Conservation (phyloP, 2,888 invertebrate species). For the Biston betularia region DNA sequence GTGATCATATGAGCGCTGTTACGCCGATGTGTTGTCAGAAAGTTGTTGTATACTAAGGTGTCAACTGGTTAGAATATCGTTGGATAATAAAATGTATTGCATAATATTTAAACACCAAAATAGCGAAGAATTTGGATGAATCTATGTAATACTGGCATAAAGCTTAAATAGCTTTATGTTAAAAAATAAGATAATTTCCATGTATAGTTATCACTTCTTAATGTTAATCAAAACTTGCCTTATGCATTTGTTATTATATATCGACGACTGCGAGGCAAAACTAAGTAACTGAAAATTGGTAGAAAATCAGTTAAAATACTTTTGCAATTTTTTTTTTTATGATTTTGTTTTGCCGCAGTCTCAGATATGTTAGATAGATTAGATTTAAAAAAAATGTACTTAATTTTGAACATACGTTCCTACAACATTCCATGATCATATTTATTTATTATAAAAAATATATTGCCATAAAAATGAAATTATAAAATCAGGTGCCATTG, state of each 20-base stretch:
- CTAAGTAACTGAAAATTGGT: conserved; percentile 4
- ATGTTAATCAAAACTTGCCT: conserved; percentile 31
- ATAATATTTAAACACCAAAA: conserved; percentile 7
- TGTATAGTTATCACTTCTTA: conserved; percentile 11
- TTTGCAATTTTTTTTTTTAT: not conserved
- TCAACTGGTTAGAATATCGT: not conserved
- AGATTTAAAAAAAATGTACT: conserved; percentile 20
- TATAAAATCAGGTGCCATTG: conserved; percentile 44
- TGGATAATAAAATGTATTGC: not conserved
- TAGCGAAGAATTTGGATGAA: not conserved
- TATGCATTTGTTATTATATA: conserved; percentile 30
- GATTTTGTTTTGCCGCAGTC: not conserved
- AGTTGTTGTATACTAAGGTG: not conserved
- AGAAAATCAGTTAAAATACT: not conserved
- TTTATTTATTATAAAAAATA: conserved; percentile 16
- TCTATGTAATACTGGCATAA: not conserved
- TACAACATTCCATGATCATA: conserved; percentile 40
- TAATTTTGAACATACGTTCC: conserved; percentile 37
- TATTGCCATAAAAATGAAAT: conserved; percentile 42
- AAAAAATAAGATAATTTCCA: conserved; percentile 1
- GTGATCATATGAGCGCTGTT: not conserved
- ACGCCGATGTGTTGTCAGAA: not conserved
- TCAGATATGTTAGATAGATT: not conserved
- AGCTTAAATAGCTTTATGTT: not conserved
- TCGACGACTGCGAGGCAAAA: conserved; percentile 8